phyloP scores from a whole-genome alignment of 2,797 vertebrate species.

The Bradypus variegatus region DNA sequence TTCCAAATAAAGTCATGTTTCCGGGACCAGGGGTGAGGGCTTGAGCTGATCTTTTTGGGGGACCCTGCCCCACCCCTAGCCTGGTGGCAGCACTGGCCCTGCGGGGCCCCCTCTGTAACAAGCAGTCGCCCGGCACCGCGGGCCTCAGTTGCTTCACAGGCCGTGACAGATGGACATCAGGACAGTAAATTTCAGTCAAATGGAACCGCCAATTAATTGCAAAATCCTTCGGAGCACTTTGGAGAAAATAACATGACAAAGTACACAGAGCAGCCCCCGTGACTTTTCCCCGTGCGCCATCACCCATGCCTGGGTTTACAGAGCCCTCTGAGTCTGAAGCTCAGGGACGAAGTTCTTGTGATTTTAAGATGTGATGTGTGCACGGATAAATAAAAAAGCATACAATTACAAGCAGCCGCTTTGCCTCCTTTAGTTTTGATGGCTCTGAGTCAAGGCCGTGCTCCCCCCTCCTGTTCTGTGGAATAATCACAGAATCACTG shows the following conservation, averaged over 20 bases:
- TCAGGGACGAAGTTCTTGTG: constrained; percentile 56
- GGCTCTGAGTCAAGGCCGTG: constrained; percentile 54
- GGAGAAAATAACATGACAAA: neutral
- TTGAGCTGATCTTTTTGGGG: too few relatives aligned
- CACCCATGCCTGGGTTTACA: constrained; percentile 57
- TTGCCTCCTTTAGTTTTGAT: constrained; percentile 61
- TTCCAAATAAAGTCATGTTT: too few relatives aligned
- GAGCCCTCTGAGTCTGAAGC: constrained; percentile 43
- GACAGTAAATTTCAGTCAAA: constrained; percentile 59
- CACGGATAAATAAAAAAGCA: constrained; percentile 38
- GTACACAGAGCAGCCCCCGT: constrained; percentile 35
- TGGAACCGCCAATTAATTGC: constrained; percentile 62
- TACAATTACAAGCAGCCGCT: constrained; percentile 63
- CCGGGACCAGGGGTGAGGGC: too few relatives aligned
- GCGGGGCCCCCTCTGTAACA: fast-evolving
- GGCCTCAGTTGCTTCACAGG: constrained; percentile 2
- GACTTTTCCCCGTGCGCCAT: constrained; percentile 11
- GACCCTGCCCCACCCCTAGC: too few relatives aligned
- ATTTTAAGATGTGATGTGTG: constrained; percentile 48
- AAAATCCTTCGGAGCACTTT: constrained; percentile 61
- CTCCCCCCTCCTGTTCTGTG: constrained; percentile 25
- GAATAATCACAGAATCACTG: constrained; percentile 55
- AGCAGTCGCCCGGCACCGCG: neutral
- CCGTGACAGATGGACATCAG: constrained; percentile 43
- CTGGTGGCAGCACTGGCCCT: fast-evolving